Percentiles rank a stretch among this genome's conserved stretches.
These are phyloP conservation scores for Apotomis turbidana DNA, from an alignment of 2,888 invertebrate species.

Conservation along the genomic window DNA sequence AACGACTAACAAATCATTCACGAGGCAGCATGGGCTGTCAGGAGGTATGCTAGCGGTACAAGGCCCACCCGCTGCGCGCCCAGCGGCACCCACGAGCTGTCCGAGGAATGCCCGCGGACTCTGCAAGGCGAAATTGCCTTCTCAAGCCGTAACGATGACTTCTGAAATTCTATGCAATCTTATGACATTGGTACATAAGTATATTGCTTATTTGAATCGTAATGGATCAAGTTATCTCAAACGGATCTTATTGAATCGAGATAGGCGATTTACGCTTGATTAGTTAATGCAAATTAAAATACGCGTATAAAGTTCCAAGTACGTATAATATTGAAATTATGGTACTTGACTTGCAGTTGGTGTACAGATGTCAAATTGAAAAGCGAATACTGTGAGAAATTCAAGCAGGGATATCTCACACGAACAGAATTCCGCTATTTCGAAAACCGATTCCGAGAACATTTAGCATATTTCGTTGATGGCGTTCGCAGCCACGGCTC, in stretches of 20 bases:
- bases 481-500: constrained; percentile 45
- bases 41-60: constrained; percentile 62
- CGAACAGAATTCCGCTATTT: constrained; percentile 51
- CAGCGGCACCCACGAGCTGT: constrained; percentile 72
- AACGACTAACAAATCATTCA: constrained; percentile 29
- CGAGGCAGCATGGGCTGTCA: constrained; percentile 63
- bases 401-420: constrained; percentile 29
- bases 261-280: constrained; percentile 37
- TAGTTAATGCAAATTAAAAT: constrained; percentile 47
- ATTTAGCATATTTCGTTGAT: constrained; percentile 54
- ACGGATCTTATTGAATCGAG: constrained; percentile 42
- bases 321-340: constrained; percentile 5
- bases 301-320: constrained; percentile 45
- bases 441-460: constrained; percentile 62
- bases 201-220: constrained; percentile 33
- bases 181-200: constrained; percentile 47
- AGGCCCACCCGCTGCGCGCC: constrained; percentile 73
- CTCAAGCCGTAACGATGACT: constrained; percentile 61
- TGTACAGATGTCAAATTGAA: constrained; percentile 28
- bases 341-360: constrained; percentile 28
- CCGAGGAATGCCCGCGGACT: constrained; percentile 50
- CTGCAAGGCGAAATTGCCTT: constrained; percentile 49
- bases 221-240: constrained; percentile 43
- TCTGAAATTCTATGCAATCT: constrained; percentile 55
- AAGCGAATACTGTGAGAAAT: constrained; percentile 38